A percentile compares a stretch with the other conserved stretches of the same genome.
phyloP scores from a whole-genome alignment of 1,140 invertebrate genomes.

The Riptortus pedestris region DNA sequence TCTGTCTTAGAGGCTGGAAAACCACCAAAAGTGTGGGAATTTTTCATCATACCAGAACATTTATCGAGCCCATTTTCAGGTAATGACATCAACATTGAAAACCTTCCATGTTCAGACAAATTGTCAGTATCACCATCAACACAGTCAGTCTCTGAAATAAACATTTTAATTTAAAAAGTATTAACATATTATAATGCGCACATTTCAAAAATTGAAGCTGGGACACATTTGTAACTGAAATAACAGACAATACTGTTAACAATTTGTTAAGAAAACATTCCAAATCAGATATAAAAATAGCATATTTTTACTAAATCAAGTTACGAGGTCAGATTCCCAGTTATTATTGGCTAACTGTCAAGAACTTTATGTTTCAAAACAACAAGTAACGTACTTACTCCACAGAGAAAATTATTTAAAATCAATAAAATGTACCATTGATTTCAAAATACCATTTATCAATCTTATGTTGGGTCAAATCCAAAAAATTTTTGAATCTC shows the following conservation, averaged over 20 bases:
- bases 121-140: conserved; percentile 19
- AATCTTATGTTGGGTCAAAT: too few species aligned
- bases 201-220: too few species aligned
- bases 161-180: background rate
- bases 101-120: conserved; percentile 13
- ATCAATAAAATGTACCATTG: too few species aligned
- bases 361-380: too few species aligned
- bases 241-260: background rate
- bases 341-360: too few species aligned
- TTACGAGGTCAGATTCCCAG: background rate
- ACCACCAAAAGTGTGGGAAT: background rate
- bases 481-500: too few species aligned
- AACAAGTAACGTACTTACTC: too few species aligned
- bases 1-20: conserved; percentile 16
- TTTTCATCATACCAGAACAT: background rate
- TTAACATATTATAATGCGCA: background rate
- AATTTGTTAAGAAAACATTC: background rate
- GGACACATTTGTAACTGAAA: too few species aligned
- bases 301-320: background rate
- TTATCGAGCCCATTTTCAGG: background rate
- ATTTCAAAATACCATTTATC: too few species aligned
- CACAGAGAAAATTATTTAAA: too few species aligned
- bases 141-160: conserved; percentile 16
- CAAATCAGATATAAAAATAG: background rate
- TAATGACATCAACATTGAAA: background rate